Evolutionary conservation across 2,888 invertebrate genomes (phyloP).

Genomic region (Peribatodes rhomboidaria): DNA sequence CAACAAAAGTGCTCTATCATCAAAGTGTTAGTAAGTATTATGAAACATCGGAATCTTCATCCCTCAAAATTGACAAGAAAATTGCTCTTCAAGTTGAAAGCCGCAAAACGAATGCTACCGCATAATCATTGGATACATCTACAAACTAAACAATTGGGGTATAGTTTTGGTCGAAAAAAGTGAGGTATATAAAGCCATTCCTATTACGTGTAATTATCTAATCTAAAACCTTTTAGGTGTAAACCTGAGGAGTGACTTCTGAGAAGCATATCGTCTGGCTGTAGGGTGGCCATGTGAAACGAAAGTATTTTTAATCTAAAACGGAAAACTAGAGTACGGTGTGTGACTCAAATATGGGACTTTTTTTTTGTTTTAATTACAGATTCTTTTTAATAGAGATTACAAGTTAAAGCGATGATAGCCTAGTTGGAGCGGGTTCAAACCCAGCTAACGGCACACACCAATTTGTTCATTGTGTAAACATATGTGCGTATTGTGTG

Average conservation of each 20-base stretch:
- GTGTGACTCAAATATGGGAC: not conserved
- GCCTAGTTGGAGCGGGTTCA: too few species aligned
- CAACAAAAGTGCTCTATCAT: constrained; percentile 29
- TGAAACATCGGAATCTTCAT: constrained; percentile 40
- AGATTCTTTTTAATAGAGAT: too few species aligned
- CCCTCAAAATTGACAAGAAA: constrained; percentile 65
- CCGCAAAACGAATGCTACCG: constrained; percentile 66
- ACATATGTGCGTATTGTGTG: too few species aligned
- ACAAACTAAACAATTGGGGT: constrained; percentile 62
- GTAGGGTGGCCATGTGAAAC: constrained; percentile 48
- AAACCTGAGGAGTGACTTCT: constrained; percentile 76
- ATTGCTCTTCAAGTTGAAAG: constrained; percentile 64
- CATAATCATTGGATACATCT: constrained; percentile 75
- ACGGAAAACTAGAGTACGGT: too few species aligned
- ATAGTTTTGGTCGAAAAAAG: constrained; percentile 50
- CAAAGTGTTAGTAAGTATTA: constrained; percentile 41
- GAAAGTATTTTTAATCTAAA: not conserved
- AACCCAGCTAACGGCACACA: too few species aligned
- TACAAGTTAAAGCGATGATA: too few species aligned
- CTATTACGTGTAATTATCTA: constrained; percentile 82
- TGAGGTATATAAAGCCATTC: constrained; percentile 52
- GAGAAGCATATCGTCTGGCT: constrained; percentile 69
- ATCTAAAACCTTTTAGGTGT: constrained; percentile 85
- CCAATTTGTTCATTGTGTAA: too few species aligned
- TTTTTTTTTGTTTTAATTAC: too few species aligned